A percentile compares a stretch with the other conserved stretches of the same genome.
These are phyloP conservation scores for Semotilus atromaculatus DNA, from an alignment of 2,797 vertebrate genomes.

Conservation along the genomic window DNA sequence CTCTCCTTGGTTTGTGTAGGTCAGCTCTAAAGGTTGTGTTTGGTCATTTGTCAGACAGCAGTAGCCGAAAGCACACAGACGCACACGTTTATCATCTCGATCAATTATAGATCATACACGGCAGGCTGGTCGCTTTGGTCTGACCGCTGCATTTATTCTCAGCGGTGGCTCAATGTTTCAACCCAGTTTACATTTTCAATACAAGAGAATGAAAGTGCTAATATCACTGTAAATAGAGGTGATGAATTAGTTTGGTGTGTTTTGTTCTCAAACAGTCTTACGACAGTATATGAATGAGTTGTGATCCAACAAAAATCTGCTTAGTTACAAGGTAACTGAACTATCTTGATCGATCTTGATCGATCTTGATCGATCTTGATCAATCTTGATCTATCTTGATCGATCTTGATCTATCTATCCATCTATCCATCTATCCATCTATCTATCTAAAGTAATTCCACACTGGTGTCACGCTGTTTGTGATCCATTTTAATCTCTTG, in stretches of 20 bases:
- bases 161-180: conserved; percentile 65
- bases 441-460: neutral
- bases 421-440: neutral
- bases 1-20: conserved; percentile 68
- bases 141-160: conserved; percentile 67
- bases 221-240: conserved; percentile 52
- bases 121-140: conserved; percentile 67
- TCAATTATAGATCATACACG: conserved; percentile 75
- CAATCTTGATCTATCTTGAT: neutral
- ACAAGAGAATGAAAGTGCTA: conserved; percentile 63
- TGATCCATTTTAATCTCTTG: neutral
- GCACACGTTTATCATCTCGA: conserved; percentile 69
- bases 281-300: neutral
- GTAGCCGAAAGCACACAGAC: conserved; percentile 63
- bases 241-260: conserved; percentile 41
- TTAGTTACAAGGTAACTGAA: neutral
- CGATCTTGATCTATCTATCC: neutral
- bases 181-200: conserved; percentile 53
- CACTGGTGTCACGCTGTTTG: neutral
- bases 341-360: neutral
- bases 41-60: conserved; percentile 76
- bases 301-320: neutral
- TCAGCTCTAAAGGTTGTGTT: conserved; percentile 78
- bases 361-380: neutral
- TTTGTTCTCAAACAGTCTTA: conserved; percentile 10